phyloP scores from a whole-genome alignment of 2,888 invertebrate species.

The Drosophila sordidula region DNA sequence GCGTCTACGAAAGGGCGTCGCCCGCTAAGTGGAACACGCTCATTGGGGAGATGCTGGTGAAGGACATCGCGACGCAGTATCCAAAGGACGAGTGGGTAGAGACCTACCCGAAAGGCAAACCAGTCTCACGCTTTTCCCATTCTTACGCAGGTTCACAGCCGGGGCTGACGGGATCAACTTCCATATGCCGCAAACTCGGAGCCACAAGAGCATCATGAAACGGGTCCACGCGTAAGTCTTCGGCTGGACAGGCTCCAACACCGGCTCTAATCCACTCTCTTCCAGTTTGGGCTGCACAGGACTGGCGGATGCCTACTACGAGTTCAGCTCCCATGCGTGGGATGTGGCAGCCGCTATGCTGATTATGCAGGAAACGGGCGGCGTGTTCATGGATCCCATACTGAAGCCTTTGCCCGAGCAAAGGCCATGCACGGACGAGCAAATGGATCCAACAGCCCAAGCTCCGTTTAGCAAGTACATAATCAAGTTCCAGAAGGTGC shows the following conservation, averaged over 20 bases:
- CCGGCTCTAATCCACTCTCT: too few relatives aligned
- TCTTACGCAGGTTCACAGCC: constrained; percentile 17
- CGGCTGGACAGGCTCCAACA: too few relatives aligned
- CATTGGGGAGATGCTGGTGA: constrained; percentile 93
- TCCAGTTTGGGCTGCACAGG: constrained; percentile 85
- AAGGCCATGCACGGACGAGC: too few relatives aligned
- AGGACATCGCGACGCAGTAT: constrained; percentile 88
- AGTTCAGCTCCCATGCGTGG: constrained; percentile 97
- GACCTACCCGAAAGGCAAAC: constrained; percentile 34
- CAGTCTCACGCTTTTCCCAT: constrained; percentile 48
- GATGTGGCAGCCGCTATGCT: constrained; percentile 93
- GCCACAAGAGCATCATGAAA: not conserved
- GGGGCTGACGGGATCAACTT: not conserved
- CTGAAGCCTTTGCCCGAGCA: constrained; percentile 86
- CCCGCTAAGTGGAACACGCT: constrained; percentile 93
- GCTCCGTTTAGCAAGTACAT: not conserved
- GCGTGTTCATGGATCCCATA: constrained; percentile 92
- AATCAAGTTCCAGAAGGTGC: not conserved
- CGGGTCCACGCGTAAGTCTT: too few relatives aligned
- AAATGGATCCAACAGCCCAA: too few relatives aligned
- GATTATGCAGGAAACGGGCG: constrained; percentile 95
- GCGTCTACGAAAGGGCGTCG: too few relatives aligned
- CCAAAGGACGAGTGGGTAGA: constrained; percentile 88
- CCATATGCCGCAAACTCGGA: too few relatives aligned
- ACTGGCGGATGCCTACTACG: constrained; percentile 91